phyloP scores from a whole-genome alignment of 2,888 invertebrate species.

The Plebejus melissa region DNA sequence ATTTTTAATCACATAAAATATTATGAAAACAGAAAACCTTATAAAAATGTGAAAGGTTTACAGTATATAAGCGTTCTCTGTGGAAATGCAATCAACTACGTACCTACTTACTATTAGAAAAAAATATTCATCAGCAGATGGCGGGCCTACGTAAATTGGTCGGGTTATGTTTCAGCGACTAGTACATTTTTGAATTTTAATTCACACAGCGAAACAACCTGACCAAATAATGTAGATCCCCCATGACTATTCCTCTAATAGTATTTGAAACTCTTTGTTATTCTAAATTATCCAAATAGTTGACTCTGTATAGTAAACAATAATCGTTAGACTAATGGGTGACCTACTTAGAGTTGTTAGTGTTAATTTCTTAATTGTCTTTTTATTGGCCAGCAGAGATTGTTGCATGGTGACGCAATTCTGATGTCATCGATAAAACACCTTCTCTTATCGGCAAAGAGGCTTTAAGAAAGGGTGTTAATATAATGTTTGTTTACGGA shows the following conservation, averaged over 20 bases:
- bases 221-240: too few relatives aligned
- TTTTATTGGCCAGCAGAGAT: slow-evolving; percentile 59
- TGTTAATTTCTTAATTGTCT: slow-evolving; percentile 74
- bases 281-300: background rate
- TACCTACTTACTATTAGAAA: background rate
- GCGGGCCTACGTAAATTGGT: too few relatives aligned
- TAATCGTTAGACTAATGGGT: slow-evolving; percentile 64
- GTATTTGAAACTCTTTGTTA: background rate
- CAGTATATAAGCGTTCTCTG: too few relatives aligned
- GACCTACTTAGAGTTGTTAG: slow-evolving; percentile 65
- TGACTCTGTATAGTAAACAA: background rate
- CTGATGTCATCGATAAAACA: slow-evolving; percentile 51
- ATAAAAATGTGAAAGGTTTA: too few relatives aligned
- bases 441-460: background rate
- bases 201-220: too few relatives aligned
- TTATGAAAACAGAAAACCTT: too few relatives aligned
- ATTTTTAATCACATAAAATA: too few relatives aligned
- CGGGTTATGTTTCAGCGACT: too few relatives aligned
- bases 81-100: background rate
- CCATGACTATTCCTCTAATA: too few relatives aligned
- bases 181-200: too few relatives aligned
- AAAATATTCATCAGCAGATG: background rate
- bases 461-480: background rate
- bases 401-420: slow-evolving; percentile 68
- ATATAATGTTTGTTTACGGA: too few relatives aligned